phyloP scores from a whole-genome alignment of 2,797 vertebrate species.

The Phylloscopus collybita region DNA sequence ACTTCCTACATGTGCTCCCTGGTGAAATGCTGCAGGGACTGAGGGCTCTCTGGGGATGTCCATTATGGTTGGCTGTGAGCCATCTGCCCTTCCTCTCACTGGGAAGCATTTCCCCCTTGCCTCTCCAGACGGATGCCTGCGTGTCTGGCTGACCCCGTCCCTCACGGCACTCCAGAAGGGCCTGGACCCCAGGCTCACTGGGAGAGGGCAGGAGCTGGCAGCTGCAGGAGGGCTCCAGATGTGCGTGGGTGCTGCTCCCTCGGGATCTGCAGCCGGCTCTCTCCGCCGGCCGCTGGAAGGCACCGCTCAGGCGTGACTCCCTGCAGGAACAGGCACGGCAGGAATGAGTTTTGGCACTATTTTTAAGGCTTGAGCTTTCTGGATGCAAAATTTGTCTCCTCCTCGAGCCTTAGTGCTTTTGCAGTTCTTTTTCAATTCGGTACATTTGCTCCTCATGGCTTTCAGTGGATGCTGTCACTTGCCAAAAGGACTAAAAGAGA shows the following conservation, averaged over 20 bases:
- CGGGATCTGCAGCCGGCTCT: background rate
- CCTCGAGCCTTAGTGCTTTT: background rate
- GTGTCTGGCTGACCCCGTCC: background rate
- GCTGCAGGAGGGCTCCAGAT: conserved; percentile 44
- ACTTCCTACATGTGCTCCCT: background rate
- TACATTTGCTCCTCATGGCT: background rate
- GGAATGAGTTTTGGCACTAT: background rate
- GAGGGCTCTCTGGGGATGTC: background rate
- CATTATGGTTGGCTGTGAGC: background rate
- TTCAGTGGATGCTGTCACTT: background rate
- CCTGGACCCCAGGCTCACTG: background rate
- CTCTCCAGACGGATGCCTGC: background rate
- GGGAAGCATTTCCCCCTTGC: background rate
- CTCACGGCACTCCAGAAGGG: background rate
- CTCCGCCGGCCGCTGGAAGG: background rate
- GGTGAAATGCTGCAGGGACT: background rate
- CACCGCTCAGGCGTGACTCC: background rate
- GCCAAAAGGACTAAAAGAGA: background rate
- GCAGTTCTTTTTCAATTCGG: background rate
- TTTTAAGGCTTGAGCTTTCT: background rate
- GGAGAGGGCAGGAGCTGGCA: background rate
- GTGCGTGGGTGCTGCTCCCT: conserved; percentile 9
- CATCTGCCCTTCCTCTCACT: background rate
- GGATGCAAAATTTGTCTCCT: background rate
- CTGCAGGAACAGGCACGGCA: background rate